A percentile compares a stretch with the other conserved stretches of the same genome.
These are phyloP conservation scores for Epinephelus moara DNA, from an alignment of 2,113 vertebrate genomes.

Conservation along the genomic window DNA sequence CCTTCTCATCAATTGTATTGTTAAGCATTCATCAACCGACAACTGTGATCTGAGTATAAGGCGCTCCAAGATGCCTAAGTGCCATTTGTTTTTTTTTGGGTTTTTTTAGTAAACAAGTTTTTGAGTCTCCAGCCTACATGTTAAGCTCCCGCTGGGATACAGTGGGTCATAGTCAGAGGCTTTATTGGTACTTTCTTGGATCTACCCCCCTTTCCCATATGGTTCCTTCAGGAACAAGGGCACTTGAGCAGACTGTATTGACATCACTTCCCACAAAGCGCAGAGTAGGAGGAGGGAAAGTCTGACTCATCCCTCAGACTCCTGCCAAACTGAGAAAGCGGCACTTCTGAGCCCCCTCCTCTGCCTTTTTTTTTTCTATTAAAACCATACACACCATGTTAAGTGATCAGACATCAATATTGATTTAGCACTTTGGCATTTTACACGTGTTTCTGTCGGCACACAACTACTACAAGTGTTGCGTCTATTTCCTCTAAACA, in stretches of 20 bases:
- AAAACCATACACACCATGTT: conserved; percentile 35
- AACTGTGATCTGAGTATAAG: conserved; percentile 24
- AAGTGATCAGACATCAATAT: conserved; percentile 48
- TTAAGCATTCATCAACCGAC: neutral
- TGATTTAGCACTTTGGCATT: conserved; percentile 31
- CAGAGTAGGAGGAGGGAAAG: conserved; percentile 83
- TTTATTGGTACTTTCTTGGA: conserved; percentile 59
- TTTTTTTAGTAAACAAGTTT: conserved; percentile 7
- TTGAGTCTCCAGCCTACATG: conserved; percentile 33
- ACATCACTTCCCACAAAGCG: conserved; percentile 80
- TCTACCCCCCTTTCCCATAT: conserved; percentile 55
- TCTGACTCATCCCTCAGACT: conserved; percentile 81
- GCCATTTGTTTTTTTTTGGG: neutral
- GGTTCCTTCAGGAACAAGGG: conserved; percentile 64
- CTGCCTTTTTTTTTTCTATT: conserved; percentile 36
- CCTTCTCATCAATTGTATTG: conserved; percentile 2
- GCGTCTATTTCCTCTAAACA: conserved; percentile 18
- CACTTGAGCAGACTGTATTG: conserved; percentile 75
- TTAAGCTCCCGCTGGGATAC: conserved; percentile 42
- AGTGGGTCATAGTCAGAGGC: conserved; percentile 52
- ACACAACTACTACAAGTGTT: neutral
- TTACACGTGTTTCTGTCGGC: conserved; percentile 13
- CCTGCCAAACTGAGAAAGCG: conserved; percentile 76
- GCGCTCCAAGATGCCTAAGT: conserved; percentile 15
- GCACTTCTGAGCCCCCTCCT: conserved; percentile 59